Base-by-base conservation (phyloP, 2,888 invertebrate species). In the Plutella xylostella region DNA sequence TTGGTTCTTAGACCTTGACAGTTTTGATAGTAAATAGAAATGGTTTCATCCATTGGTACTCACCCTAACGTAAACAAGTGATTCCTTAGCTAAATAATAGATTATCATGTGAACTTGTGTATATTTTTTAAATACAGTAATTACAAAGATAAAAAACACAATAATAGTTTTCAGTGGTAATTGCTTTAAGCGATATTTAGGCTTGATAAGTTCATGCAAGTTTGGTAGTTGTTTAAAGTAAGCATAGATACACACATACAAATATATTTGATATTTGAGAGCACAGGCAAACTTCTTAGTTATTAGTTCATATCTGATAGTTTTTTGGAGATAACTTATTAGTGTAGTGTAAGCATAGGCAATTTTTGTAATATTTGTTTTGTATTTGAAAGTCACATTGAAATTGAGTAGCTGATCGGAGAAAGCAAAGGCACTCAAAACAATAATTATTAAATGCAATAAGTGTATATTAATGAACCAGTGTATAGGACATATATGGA, bases 11-110 rank as follows among this genome's bases (percentile, higher is more conserved):
- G 20, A 3, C 48, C 48, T 12, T 45, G 17, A 14, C 42, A 34
- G 25, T 50, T 48, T 39, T 48, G 48, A 20, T 49, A 47, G 19
- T 46, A 46, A 4, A 42, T 42, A 7, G 50, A 37, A 14, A 49
- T 45, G 9, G 45, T 48, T 2, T 38, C 48, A 30, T 50, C 28
- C 28, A 28, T 28, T 28, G 11, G 9, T n/a, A 28, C 28, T 28
- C 11, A n/a, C n/a, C n/a, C n/a, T 28, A 28, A 28, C 9, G n/a
- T 28, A 28, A 9, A 28, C 9, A 28, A 28, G 28, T 28, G n/a
- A 12, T 28, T 12, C 9, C 28, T 12, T 28, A 12, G n/a, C 9
- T n/a, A n/a, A 9, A 28, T 28, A 12, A 28, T 28, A 28, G n/a
- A 28, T 28, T 12, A n/a, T 28, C 11, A 28, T 28, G n/a, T n/a